These are phyloP conservation scores for Heliconius charithonia DNA, from an alignment of 2,888 invertebrate species.

Conservation along the genomic window DNA sequence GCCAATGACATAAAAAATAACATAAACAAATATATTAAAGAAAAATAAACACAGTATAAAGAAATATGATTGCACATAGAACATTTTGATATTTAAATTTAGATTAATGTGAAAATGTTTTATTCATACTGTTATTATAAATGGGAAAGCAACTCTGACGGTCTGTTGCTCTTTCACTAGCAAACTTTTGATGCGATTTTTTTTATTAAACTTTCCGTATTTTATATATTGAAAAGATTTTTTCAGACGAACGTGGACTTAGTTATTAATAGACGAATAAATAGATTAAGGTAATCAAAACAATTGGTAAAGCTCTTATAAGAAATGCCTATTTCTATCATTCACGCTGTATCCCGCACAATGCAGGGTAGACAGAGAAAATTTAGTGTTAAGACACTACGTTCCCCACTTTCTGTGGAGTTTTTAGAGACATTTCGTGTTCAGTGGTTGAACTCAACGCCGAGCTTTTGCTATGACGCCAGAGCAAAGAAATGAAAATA, in stretches of 20 bases:
- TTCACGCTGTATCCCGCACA: not conserved
- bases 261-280: not conserved
- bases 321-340: not conserved
- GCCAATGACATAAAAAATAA: not conserved
- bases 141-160: not conserved
- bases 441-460: too few species aligned
- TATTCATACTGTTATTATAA: slow-evolving; percentile 13
- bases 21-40: not conserved
- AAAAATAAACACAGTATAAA: not conserved
- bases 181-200: not conserved
- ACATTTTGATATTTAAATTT: not conserved
- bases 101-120: slow-evolving; percentile 19
- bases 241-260: not conserved
- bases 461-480: too few species aligned
- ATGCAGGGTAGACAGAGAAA: too few species aligned
- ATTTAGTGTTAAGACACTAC: too few species aligned
- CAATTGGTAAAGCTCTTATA: not conserved
- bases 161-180: slow-evolving; percentile 1
- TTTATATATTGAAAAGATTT: not conserved
- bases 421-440: too few species aligned
- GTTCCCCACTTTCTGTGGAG: too few species aligned
- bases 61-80: not conserved
- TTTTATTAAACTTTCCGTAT: not conserved
- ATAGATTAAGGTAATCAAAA: not conserved
- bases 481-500: too few species aligned